Percentiles rank a stretch among this genome's conserved stretches.
These are phyloP conservation scores for Machimus atricapillus DNA, from an alignment of 2,888 invertebrate species.

Conservation along the genomic window DNA sequence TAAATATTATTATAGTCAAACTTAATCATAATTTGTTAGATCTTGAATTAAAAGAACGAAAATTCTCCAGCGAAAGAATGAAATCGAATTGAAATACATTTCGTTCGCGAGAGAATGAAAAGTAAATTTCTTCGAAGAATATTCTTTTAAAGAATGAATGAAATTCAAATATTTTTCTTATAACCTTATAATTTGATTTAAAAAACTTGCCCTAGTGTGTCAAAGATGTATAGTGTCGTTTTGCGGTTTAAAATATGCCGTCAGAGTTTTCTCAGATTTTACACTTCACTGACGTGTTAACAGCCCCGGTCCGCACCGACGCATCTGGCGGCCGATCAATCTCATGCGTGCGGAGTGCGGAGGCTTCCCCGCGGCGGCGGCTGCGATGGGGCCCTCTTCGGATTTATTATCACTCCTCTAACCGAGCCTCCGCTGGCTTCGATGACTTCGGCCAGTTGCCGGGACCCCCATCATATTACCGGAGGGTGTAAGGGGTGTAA, in stretches of 20 bases:
- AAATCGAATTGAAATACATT: too few species aligned
- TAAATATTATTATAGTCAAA: too few species aligned
- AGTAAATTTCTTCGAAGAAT: too few species aligned
- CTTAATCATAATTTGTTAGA: too few species aligned
- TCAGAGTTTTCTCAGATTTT: not conserved
- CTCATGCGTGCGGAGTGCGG: not conserved
- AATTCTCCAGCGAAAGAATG: too few species aligned
- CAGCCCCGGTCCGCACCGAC: not conserved
- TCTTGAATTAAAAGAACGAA: too few species aligned
- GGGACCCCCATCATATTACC: slow-evolving; percentile 9
- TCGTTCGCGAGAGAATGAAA: too few species aligned
- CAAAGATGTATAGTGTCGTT: too few species aligned
- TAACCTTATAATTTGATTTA: too few species aligned
- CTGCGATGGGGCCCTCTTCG: not conserved
- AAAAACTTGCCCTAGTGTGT: too few species aligned
- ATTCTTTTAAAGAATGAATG: too few species aligned
- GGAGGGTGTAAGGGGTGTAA: slow-evolving; percentile 39
- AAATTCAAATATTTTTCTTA: too few species aligned
- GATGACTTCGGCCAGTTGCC: not conserved
- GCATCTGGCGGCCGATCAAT: slow-evolving; percentile 29
- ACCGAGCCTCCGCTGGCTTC: not conserved
- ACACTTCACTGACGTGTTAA: slow-evolving; percentile 10
- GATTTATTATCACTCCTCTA: slow-evolving; percentile 21
- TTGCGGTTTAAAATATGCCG: not conserved
- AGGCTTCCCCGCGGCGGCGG: not conserved